Evolutionary conservation across 2,113 vertebrate species (phyloP), one percentile per base, ranked within the genome.

Genomic region (Bungarus multicinctus): DNA sequence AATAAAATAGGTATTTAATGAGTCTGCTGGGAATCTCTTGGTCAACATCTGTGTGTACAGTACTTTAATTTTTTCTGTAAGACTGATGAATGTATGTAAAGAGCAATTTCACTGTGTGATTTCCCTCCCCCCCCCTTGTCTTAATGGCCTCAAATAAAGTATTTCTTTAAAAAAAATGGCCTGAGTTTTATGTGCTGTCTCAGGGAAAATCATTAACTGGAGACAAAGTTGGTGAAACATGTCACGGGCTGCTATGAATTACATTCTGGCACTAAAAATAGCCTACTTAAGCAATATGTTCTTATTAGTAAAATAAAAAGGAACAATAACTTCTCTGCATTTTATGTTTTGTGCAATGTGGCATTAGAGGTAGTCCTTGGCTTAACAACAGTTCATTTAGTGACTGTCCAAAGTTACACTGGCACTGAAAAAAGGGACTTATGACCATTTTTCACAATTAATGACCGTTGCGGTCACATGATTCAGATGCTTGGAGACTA

Each of bases 81-180:
- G 95, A 97, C 39, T 96, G 96, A 95, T 96, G 97, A 98, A 98
- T 98, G 98, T 93, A 93, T 93, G 92, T 97, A 97, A 98, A 96
- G 74, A 3, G 93, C 97, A 96, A 97, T 97, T 96, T 97, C 95
- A 97, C 97, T 97, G 94, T 96, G 94, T 94, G 7, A 0, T 90
- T 94, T 9, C 0, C 0, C 1, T 7, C 16, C 6, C 4, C 11
- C 64, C 7, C 18, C 34, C 34, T 81, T 97, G 97, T 97, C 98
- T 98, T 98, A 97, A 97, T 95, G 95, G 96, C 97, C 97, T 96
- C 96, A 95, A 97, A 97, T 97, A 98, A 98, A 98, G 86, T 97
- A 95, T 98, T 98, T 98, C 97, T 96, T 23, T 86, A 39, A 54
- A 55, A 85, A 43, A 45, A 27, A 25, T 0, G 34, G 34, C 2